phyloP scores from a whole-genome alignment of 2,888 invertebrate species.

The Caenorhabditis panamensis region DNA sequence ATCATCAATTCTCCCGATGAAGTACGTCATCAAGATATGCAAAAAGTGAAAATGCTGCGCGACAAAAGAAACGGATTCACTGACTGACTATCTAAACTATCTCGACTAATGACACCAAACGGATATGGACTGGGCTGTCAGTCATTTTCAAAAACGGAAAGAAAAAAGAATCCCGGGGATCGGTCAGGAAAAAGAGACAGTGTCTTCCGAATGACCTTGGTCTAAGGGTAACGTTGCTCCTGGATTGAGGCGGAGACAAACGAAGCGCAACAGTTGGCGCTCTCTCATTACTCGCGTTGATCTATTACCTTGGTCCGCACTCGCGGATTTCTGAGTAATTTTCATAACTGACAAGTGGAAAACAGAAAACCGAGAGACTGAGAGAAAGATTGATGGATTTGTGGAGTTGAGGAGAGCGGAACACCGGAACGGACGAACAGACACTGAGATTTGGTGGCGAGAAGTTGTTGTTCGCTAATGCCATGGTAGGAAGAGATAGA shows the following conservation, averaged over 20 bases:
- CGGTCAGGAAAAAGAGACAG: conserved; percentile 4
- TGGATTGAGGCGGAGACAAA: conserved; percentile 45
- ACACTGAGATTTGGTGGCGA: conserved; percentile 31
- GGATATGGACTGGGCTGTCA: not conserved
- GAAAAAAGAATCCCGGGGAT: not conserved
- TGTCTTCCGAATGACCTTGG: conserved; percentile 51
- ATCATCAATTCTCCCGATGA: conserved; percentile 35
- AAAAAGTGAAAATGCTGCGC: conserved; percentile 25
- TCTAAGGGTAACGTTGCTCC: conserved; percentile 41
- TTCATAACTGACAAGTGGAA: conserved; percentile 41
- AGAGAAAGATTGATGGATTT: conserved; percentile 51
- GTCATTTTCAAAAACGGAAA: not conserved
- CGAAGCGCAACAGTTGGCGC: conserved; percentile 56
- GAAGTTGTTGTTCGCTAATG: conserved; percentile 38
- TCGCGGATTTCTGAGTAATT: conserved; percentile 46
- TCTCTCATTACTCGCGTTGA: conserved; percentile 53
- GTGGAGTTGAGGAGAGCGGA: conserved; percentile 35
- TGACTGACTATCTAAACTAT: too few species aligned
- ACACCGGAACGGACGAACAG: conserved; percentile 19
- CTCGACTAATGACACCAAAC: not conserved
- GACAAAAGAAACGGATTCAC: not conserved
- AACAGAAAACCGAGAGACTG: conserved; percentile 12
- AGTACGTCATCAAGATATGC: conserved; percentile 46
- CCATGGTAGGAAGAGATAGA: conserved; percentile 6
- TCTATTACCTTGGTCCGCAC: conserved; percentile 57